Evolutionary conservation across 2,797 vertebrate species (phyloP).

Genomic region (Sebastes hubbsi): DNA sequence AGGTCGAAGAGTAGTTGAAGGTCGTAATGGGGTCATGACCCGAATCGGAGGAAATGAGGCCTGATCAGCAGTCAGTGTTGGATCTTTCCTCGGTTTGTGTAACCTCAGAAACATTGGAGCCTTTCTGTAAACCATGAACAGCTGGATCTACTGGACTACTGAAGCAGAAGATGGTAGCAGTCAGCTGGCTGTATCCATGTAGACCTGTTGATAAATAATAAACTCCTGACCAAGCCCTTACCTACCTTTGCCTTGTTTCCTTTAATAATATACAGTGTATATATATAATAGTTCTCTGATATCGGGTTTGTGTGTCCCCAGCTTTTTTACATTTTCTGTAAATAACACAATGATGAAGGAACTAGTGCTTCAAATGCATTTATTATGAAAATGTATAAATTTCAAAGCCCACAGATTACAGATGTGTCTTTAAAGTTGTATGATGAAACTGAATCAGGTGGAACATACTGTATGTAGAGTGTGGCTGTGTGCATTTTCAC

Average conservation of each 20-base stretch:
- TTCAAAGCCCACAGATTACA: background rate
- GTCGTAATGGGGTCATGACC: background rate
- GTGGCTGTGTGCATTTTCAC: background rate
- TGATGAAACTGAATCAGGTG: background rate
- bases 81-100: background rate
- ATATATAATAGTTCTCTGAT: too few species aligned
- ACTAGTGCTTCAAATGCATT: background rate
- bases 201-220: background rate
- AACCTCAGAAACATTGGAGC: background rate
- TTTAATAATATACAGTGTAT: background rate
- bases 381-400: slow-evolving; percentile 25
- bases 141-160: background rate
- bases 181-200: background rate
- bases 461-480: background rate
- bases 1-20: background rate
- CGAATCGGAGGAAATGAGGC: background rate
- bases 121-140: background rate
- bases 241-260: background rate
- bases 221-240: background rate
- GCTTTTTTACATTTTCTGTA: too few species aligned
- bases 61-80: background rate
- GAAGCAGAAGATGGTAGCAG: background rate
- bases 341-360: background rate
- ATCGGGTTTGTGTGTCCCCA: too few species aligned
- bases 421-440: background rate